Percentiles rank a stretch among this genome's conserved stretches.
Evolutionary conservation across 2,797 vertebrate genomes (phyloP).

Genomic region (Percopsis omiscomaycus): DNA sequence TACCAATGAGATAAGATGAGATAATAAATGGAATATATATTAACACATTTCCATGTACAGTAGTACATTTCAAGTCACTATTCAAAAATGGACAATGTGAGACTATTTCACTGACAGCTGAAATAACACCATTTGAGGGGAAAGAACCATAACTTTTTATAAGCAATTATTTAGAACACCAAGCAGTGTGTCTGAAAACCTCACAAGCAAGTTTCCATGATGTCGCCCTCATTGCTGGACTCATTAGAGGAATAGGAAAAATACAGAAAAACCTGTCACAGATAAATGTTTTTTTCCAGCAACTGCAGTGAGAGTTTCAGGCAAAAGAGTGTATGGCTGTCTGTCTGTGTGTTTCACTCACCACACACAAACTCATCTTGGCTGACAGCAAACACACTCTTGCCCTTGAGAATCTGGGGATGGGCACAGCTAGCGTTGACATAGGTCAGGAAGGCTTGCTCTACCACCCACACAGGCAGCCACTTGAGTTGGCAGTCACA

Average conservation of each 20-base stretch:
- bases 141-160: constrained; percentile 6
- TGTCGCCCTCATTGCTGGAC: constrained; percentile 13
- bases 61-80: too few relatives aligned
- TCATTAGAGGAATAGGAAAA: constrained; percentile 33
- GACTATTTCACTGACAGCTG: too few relatives aligned
- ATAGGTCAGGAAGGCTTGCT: constrained; percentile 86
- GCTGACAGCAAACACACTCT: constrained; percentile 86
- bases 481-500: constrained; percentile 98
- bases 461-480: constrained; percentile 92
- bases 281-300: constrained; percentile 35
- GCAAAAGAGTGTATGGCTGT: not conserved
- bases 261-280: constrained; percentile 38
- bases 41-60: too few relatives aligned
- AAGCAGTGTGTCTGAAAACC: constrained; percentile 19
- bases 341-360: constrained; percentile 71
- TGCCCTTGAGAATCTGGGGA: constrained; percentile 91
- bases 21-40: too few relatives aligned
- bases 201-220: constrained; percentile 44
- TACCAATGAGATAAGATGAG: too few relatives aligned
- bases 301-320: constrained; percentile 18
- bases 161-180: not conserved
- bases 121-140: not conserved
- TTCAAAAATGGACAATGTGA: too few relatives aligned
- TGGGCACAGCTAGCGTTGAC: constrained; percentile 95
- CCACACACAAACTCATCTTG: constrained; percentile 94